Evolutionary conservation across 2,888 invertebrate species (phyloP).

Genomic region (Scaptomyza caliginosa): DNA sequence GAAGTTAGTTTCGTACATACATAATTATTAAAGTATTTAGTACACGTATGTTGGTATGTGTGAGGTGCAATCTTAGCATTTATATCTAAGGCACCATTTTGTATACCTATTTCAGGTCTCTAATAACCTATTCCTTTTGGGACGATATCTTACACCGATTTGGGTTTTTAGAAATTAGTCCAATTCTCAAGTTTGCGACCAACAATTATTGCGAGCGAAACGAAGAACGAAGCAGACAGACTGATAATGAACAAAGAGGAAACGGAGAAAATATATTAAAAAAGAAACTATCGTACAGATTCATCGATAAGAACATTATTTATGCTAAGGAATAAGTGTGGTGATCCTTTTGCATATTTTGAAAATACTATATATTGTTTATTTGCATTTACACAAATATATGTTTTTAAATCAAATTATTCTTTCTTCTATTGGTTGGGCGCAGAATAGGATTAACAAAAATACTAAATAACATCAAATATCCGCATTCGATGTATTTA

Average conservation of each 20-base stretch:
- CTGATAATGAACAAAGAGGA: conserved; percentile 49
- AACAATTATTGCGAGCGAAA: conserved; percentile 49
- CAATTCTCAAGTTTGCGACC: conserved; percentile 39
- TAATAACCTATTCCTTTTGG: conserved; percentile 5
- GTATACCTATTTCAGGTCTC: conserved; percentile 21
- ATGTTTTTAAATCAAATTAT: too few relatives aligned
- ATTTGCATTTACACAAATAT: background rate
- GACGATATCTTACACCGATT: conserved; percentile 23
- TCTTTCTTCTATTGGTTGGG: too few relatives aligned
- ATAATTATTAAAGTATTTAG: conserved; percentile 39
- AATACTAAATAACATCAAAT: background rate
- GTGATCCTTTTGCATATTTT: background rate
- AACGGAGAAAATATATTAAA: conserved; percentile 37
- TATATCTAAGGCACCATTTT: conserved; percentile 11
- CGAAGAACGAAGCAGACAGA: conserved; percentile 52
- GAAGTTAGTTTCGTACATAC: conserved; percentile 41
- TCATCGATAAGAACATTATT: conserved; percentile 30
- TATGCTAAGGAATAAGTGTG: background rate
- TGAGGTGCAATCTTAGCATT: conserved; percentile 18
- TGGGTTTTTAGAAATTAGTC: conserved; percentile 26
- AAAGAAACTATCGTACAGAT: conserved; percentile 33
- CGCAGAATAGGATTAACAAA: too few relatives aligned
- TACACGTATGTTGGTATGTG: conserved; percentile 42
- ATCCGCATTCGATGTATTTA: background rate
- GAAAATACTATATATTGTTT: background rate